Evolutionary conservation across 2,888 invertebrate species (phyloP).

Genomic region (Mamestra brassicae): DNA sequence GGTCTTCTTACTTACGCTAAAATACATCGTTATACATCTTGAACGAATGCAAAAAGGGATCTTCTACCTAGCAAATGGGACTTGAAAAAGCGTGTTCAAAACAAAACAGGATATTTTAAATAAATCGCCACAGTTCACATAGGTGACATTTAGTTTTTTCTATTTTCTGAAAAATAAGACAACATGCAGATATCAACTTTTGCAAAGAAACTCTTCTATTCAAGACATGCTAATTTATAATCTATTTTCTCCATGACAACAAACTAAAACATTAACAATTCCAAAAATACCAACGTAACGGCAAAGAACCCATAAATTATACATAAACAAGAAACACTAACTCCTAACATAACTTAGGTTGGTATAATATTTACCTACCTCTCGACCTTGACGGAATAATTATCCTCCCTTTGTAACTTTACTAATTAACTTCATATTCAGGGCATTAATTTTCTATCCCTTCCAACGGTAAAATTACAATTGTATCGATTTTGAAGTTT

Average conservation of each 20-base stretch:
- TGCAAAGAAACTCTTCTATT: too few relatives aligned
- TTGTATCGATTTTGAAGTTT: constrained; percentile 48
- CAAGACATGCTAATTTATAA: not conserved
- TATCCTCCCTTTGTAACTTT: constrained; percentile 40
- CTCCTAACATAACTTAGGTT: constrained; percentile 19
- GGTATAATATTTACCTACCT: constrained; percentile 40
- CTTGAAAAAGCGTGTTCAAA: too few relatives aligned
- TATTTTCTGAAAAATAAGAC: too few relatives aligned
- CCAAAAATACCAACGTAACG: constrained; percentile 8
- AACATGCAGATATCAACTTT: too few relatives aligned
- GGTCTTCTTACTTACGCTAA: too few relatives aligned
- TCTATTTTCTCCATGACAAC: not conserved
- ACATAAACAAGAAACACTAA: constrained; percentile 36
- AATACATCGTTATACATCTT: too few relatives aligned
- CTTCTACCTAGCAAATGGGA: too few relatives aligned
- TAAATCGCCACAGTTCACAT: too few relatives aligned
- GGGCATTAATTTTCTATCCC: constrained; percentile 36
- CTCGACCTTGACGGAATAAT: constrained; percentile 48
- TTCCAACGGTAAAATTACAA: constrained; percentile 36
- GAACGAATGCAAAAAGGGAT: too few relatives aligned
- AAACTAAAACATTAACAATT: not conserved
- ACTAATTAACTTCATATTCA: constrained; percentile 56
- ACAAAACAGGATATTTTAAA: too few relatives aligned
- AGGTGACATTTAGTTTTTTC: too few relatives aligned
- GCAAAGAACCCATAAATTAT: constrained; percentile 20